Evolutionary conservation across 2,888 invertebrate genomes (phyloP).

Genomic region (Drosophila trichaetosa): DNA sequence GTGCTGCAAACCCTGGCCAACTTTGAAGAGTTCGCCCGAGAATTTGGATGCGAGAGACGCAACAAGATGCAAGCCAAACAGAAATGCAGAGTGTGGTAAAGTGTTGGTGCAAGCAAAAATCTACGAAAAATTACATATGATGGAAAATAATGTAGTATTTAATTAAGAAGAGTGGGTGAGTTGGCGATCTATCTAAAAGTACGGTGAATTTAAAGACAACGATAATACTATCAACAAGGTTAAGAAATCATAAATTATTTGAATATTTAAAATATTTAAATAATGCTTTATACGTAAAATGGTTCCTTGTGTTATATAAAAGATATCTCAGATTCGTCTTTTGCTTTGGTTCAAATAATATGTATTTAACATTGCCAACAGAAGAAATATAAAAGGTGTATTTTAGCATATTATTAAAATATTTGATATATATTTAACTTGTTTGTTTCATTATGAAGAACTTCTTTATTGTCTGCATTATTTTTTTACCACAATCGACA

Average conservation of each 20-base stretch:
- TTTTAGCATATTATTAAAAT: background rate
- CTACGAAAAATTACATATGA: background rate
- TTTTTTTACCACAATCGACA: conserved; percentile 73
- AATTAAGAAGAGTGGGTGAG: background rate
- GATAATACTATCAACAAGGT: background rate
- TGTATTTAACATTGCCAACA: background rate
- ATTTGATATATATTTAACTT: background rate
- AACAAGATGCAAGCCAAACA: conserved; percentile 80
- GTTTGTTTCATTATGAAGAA: background rate
- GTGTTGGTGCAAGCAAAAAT: background rate
- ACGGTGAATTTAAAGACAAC: background rate
- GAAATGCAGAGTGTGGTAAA: conserved; percentile 80
- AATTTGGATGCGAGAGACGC: conserved; percentile 75
- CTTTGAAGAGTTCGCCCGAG: conserved; percentile 81
- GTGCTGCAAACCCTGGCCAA: conserved; percentile 82
- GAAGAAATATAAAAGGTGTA: background rate
- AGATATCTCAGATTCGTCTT: background rate
- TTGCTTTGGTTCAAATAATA: background rate
- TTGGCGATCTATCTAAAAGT: background rate
- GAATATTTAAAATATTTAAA: too few species aligned
- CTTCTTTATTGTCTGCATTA: background rate
- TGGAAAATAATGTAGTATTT: background rate
- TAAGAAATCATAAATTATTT: background rate
- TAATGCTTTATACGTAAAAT: background rate
- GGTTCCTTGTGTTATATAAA: background rate